Base-by-base conservation (phyloP, 2,888 invertebrate species). In the Drosophila phalerata region DNA sequence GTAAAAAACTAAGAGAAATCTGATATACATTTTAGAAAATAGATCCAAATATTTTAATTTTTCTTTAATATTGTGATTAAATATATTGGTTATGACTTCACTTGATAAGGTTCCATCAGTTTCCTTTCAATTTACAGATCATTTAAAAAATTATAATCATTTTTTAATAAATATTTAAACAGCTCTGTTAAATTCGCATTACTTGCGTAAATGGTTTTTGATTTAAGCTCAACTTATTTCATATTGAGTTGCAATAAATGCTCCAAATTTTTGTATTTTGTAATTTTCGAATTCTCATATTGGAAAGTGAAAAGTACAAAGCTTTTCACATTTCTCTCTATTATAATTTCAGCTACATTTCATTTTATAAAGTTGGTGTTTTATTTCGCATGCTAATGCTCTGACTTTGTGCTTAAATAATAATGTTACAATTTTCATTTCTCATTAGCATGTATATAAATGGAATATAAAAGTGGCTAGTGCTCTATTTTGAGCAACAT, bases 401-500 rank as follows among this genome's bases (percentile, higher is more conserved):
- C 28, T 43, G 17, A 47, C 47, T 32, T 47, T 47, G 38, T 49
- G 57, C 43, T 30, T 22, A 30, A 11, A 17, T 43, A 17, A 51
- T 11, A 11, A 17, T 13, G 11, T 1, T 5, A 11, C 5, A 38
- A 38, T 15, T 22, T 52, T 8, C 15, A 45, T 3, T 48, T 43
- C 13, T 30, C 19, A 49, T 49, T 40, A 38, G 38, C 15, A 10
- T 40, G 47, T 10, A 1, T 32, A 6, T 13, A 49, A 49, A 52
- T 42, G 28, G 32, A 30, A 51, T 52, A 17, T n/a, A 25, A 38
- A 40, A 42, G 51, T 9, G 15, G 11, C 37, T 5, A 38, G 15
- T 49, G 57, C 62, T 70, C 63, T 40, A n/a, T 43, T 38, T 57
- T 15, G 5, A 13, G 13, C 22, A 30, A 37, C n/a, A n/a, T 38